phyloP scores from a whole-genome alignment of 2,888 invertebrate species.

The Mythimna impura region DNA sequence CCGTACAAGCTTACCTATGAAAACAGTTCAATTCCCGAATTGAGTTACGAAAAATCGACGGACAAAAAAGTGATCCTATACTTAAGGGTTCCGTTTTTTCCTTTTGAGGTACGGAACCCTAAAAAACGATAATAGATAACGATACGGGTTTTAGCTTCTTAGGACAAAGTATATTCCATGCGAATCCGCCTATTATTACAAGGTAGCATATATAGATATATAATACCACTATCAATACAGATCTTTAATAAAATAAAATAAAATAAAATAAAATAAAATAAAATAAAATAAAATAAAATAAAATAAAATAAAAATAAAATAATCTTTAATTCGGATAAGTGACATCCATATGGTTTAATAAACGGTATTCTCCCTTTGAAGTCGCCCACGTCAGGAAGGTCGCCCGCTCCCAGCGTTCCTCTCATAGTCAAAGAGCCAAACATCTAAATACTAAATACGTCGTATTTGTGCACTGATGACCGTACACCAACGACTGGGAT shows the following conservation, averaged over 20 bases:
- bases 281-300: slow-evolving; percentile 3
- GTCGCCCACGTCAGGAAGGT: background rate
- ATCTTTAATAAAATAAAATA: background rate
- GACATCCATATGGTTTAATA: no score
- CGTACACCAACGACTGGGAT: slow-evolving; percentile 40
- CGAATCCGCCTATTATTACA: background rate
- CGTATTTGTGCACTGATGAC: slow-evolving; percentile 45
- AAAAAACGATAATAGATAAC: no score
- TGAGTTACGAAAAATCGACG: no score
- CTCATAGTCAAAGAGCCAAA: slow-evolving; percentile 44
- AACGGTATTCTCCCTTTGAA: background rate
- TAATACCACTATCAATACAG: background rate
- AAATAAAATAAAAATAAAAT: slow-evolving; percentile 5
- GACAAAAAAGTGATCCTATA: no score
- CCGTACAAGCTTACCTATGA: no score
- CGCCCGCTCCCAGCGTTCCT: background rate
- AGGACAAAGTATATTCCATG: background rate
- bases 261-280: slow-evolving; percentile 3
- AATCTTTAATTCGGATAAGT: no score
- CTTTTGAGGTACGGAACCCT: no score
- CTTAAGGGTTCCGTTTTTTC: no score
- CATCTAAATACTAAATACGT: slow-evolving; percentile 49
- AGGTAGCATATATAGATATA: background rate
- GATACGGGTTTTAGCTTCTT: background rate
- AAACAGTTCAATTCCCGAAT: no score